Evolutionary conservation across 2,797 vertebrate genomes (phyloP).

Genomic region (Thamnophis elegans): DNA sequence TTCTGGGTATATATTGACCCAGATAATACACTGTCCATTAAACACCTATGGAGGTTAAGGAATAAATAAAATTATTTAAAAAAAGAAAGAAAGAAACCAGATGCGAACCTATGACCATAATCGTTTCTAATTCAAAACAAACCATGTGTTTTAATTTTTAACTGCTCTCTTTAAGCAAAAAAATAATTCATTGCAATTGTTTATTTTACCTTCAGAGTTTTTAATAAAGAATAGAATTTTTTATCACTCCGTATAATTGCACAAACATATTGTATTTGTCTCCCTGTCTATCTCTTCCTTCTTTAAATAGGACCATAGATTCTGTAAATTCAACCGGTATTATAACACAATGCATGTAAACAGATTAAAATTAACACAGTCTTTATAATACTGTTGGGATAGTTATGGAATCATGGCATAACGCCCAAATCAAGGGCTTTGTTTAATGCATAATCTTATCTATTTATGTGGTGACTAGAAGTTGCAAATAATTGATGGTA

Average conservation of each 20-base stretch:
- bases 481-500: not conserved
- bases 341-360: not conserved
- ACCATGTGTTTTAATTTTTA: not conserved
- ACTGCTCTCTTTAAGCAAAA: not conserved
- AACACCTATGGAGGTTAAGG: no score
- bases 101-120: not conserved
- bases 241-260: not conserved
- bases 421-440: not conserved
- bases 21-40: no score
- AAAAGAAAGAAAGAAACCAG: not conserved
- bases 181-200: not conserved
- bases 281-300: not conserved
- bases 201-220: not conserved
- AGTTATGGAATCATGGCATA: not conserved
- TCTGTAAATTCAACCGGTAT: not conserved
- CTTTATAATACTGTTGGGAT: not conserved
- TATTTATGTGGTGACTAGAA: not conserved
- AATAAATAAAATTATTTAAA: no score
- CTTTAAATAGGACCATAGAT: not conserved
- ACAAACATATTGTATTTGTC: not conserved
- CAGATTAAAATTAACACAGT: not conserved
- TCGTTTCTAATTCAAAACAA: not conserved
- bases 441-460: not conserved
- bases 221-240: not conserved
- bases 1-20: no score